Conservation (phyloP, 2,888 invertebrate genomes). For the Hypercompe scribonia region DNA sequence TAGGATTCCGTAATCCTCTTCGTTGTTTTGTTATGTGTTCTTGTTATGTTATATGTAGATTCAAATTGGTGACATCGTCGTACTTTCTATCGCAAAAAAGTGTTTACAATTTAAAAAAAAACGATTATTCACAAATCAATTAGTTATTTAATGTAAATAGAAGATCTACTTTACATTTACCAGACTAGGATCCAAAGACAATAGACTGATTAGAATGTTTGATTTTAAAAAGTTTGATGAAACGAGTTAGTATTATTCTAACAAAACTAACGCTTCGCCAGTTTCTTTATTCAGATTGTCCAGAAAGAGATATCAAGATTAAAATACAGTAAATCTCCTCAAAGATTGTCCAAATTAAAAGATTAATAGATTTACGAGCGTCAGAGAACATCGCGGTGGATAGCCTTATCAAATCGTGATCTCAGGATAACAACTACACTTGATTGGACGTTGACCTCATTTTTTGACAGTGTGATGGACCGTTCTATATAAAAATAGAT, state of each 20-base stretch:
- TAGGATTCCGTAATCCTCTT: too few relatives aligned
- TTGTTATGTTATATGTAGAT: too few relatives aligned
- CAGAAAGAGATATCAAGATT: neutral
- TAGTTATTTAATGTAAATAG: too few relatives aligned
- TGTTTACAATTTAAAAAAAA: too few relatives aligned
- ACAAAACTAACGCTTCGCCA: neutral
- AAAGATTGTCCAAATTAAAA: constrained; percentile 40
- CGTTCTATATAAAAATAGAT: constrained; percentile 8
- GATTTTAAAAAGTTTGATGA: too few relatives aligned
- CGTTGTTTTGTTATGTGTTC: too few relatives aligned
- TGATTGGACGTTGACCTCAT: constrained; percentile 54
- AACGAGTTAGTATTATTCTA: neutral
- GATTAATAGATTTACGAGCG: constrained; percentile 43
- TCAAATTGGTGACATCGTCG: too few relatives aligned
- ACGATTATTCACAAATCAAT: too few relatives aligned
- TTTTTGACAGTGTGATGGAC: constrained; percentile 27
- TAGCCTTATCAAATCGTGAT: constrained; percentile 45
- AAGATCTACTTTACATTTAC: too few relatives aligned
- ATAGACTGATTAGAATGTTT: too few relatives aligned
- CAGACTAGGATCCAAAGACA: neutral
- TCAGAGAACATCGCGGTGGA: constrained; percentile 24
- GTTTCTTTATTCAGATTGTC: neutral
- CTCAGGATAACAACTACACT: constrained; percentile 31
- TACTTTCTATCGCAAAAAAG: too few relatives aligned
- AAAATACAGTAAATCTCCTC: constrained; percentile 11